phyloP scores from a whole-genome alignment of 2,113 vertebrate species.

The Tichodroma muraria region DNA sequence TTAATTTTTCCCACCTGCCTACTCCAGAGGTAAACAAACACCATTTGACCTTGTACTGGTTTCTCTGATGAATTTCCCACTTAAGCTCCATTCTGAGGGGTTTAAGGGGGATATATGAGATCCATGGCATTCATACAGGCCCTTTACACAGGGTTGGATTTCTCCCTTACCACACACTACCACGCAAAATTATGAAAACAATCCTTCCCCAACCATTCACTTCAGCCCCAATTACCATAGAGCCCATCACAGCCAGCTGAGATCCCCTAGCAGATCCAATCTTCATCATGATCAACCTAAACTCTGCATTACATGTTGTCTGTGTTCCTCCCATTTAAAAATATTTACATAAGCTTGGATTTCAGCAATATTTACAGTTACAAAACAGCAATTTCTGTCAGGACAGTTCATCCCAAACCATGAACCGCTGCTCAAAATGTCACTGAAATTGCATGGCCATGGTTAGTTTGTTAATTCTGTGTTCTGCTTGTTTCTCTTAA shows the following conservation, averaged over 20 bases:
- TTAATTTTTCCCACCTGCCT: not conserved
- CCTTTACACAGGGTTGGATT: not conserved
- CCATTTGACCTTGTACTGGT: conserved; percentile 7
- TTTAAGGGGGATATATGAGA: not conserved
- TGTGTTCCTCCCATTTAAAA: not conserved
- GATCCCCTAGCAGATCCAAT: not conserved
- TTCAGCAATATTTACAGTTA: conserved; percentile 22
- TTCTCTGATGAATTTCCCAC: conserved; percentile 32
- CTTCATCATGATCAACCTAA: not conserved
- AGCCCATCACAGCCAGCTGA: not conserved
- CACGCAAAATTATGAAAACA: not conserved
- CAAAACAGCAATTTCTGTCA: conserved; percentile 22
- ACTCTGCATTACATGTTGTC: not conserved
- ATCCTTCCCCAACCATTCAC: not conserved
- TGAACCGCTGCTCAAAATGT: not conserved
- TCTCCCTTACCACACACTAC: not conserved
- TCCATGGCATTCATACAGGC: not conserved
- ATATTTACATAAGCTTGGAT: conserved; percentile 29
- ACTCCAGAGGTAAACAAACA: not conserved
- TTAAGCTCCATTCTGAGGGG: not conserved
- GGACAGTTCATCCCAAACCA: not conserved
- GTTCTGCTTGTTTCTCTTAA: not conserved
- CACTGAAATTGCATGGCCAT: not conserved
- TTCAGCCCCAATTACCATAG: not conserved
- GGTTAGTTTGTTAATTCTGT: not conserved